phyloP scores from a whole-genome alignment of 1,140 invertebrate species.

The Scaptomyza graminum region DNA sequence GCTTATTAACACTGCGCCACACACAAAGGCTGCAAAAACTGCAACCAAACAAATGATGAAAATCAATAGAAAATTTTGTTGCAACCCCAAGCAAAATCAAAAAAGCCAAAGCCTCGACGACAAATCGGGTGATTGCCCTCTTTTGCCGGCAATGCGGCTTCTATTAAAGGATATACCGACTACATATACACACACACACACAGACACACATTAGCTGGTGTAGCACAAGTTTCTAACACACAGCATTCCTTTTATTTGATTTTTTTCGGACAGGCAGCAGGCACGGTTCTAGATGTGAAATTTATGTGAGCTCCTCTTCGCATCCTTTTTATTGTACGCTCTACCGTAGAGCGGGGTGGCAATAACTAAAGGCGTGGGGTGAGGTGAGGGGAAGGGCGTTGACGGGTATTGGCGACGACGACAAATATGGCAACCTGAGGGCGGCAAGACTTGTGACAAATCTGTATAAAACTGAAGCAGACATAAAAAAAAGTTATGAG shows the following conservation, averaged over 20 bases:
- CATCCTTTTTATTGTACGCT: constrained; percentile 73
- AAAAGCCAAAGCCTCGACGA: constrained; percentile 40
- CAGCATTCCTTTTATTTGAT: too few species aligned
- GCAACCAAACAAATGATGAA: constrained; percentile 45
- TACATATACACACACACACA: constrained; percentile 1
- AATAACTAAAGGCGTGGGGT: too few species aligned
- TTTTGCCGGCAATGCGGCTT: constrained; percentile 70
- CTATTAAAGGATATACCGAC: constrained; percentile 50
- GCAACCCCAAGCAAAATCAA: constrained; percentile 69
- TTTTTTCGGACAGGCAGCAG: too few species aligned
- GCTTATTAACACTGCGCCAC: constrained; percentile 53
- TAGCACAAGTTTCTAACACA: constrained; percentile 9
- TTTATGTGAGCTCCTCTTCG: constrained; percentile 40
- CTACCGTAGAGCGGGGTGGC: constrained; percentile 17
- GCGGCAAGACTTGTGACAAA: constrained; percentile 77
- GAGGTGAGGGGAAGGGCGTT: background rate
- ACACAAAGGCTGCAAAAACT: background rate
- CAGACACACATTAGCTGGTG: constrained; percentile 10
- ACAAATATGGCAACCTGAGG: constrained; percentile 70
- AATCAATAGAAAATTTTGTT: constrained; percentile 75
- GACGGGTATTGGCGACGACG: constrained; percentile 61
- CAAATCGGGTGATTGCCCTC: constrained; percentile 73
- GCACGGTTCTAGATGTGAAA: too few species aligned
- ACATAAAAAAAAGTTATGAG: constrained; percentile 50
- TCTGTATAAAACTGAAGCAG: constrained; percentile 36